A percentile compares a stretch with the other conserved stretches of the same genome.
phyloP scores from a whole-genome alignment of 2,113 vertebrate species.

The Gallinago paraguaiae region DNA sequence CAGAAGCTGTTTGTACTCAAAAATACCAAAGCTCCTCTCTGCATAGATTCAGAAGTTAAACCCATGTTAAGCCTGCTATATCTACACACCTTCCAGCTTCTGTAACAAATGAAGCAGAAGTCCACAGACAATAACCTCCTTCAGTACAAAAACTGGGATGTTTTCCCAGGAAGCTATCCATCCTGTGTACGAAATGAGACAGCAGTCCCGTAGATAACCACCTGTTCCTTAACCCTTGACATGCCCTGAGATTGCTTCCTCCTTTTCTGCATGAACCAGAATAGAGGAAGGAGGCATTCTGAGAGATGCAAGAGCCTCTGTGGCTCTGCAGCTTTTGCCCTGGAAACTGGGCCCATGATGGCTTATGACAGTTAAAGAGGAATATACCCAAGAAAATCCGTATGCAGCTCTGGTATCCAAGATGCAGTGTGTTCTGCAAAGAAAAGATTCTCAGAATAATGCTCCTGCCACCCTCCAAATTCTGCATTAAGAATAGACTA shows the following conservation, averaged over 20 bases:
- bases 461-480: not conserved
- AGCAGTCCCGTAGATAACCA: not conserved
- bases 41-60: not conserved
- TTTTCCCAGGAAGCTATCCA: constrained; percentile 46
- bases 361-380: not conserved
- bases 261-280: not conserved
- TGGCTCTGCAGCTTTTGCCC: not conserved
- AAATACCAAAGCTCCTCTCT: not conserved
- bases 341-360: not conserved
- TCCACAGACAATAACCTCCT: constrained; percentile 8
- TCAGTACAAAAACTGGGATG: not conserved
- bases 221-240: constrained; percentile 42
- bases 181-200: not conserved
- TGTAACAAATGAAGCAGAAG: not conserved
- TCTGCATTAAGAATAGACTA: not conserved
- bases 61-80: not conserved
- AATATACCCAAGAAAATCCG: not conserved
- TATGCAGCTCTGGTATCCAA: not conserved
- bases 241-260: not conserved
- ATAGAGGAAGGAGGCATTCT: not conserved
- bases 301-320: not conserved
- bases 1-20: not conserved
- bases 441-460: not conserved
- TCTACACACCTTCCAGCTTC: not conserved
- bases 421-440: not conserved